Conservation (phyloP, 2,113 vertebrate species). For the Acanthisitta chloris region DNA sequence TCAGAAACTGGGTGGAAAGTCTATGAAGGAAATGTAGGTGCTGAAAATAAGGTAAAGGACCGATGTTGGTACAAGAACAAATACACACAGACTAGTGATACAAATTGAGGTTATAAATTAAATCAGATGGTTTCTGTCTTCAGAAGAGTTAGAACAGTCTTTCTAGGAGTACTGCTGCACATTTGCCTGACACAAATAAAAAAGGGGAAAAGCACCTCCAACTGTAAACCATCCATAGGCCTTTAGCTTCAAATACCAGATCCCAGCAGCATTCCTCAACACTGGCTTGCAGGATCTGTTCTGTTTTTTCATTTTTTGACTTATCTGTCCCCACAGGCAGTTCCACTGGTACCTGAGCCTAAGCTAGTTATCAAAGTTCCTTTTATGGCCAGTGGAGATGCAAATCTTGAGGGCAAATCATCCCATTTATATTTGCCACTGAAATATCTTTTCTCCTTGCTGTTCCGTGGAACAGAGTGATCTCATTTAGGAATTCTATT, state of each 20-base stretch:
- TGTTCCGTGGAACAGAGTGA: conserved; percentile 43
- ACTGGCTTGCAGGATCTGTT: not conserved
- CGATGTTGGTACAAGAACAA: not conserved
- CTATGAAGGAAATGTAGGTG: not conserved
- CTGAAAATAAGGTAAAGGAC: not conserved
- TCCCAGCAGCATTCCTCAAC: not conserved
- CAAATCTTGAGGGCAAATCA: not conserved
- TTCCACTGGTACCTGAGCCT: not conserved
- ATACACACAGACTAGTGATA: not conserved
- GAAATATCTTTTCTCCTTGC: conserved; percentile 8
- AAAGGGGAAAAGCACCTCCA: not conserved
- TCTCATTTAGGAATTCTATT: conserved; percentile 65
- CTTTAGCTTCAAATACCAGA: not conserved
- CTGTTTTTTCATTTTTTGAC: not conserved
- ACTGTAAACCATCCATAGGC: not conserved
- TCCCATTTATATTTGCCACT: not conserved
- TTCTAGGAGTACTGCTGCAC: not conserved
- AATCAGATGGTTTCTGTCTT: not conserved
- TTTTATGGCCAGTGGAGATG: not conserved
- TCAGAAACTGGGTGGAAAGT: not conserved
- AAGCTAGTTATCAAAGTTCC: not conserved
- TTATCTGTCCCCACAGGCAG: not conserved
- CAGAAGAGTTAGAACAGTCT: not conserved
- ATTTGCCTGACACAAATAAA: not conserved
- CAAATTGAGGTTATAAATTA: not conserved